Percentiles rank a stretch among this genome's conserved stretches.
These are phyloP conservation scores for Danaus chrysippus DNA, from an alignment of 2,888 invertebrate genomes.

Conservation along the genomic window DNA sequence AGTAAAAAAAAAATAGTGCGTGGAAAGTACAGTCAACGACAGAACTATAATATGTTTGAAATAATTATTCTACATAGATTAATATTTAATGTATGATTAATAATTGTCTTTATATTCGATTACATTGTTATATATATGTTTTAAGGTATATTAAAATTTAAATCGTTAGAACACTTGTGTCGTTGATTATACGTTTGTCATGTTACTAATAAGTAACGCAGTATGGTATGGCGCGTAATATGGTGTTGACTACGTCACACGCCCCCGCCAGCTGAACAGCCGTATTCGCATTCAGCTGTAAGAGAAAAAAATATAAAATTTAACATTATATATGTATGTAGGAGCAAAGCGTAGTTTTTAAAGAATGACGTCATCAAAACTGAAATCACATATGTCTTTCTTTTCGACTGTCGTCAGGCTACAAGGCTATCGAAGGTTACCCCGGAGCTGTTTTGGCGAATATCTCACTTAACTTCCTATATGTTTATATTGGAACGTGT, in stretches of 20 bases:
- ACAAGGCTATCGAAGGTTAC: too few relatives aligned
- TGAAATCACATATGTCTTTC: too few relatives aligned
- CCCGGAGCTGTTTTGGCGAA: too few relatives aligned
- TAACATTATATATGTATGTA: too few relatives aligned
- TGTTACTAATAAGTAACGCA: conserved; percentile 47
- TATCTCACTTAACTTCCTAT: too few relatives aligned
- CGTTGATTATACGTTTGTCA: conserved; percentile 3
- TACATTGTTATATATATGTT: neutral
- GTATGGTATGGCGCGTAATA: conserved; percentile 67
- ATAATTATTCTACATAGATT: neutral
- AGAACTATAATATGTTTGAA: neutral
- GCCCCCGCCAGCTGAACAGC: conserved; percentile 51
- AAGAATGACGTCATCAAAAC: too few relatives aligned
- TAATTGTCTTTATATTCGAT: neutral
- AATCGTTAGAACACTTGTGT: neutral
- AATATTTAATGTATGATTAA: neutral
- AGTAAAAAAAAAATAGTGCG: neutral
- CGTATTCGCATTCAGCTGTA: conserved; percentile 54
- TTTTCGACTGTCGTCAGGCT: too few relatives aligned
- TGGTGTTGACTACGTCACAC: conserved; percentile 61
- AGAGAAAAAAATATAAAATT: conserved; percentile 13
- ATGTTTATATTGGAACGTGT: too few relatives aligned
- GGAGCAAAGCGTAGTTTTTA: too few relatives aligned
- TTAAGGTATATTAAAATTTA: neutral
- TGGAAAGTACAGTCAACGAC: conserved; percentile 2